Evolutionary conservation across 2,113 vertebrate genomes (phyloP).

Genomic region (Callipepla squamata): DNA sequence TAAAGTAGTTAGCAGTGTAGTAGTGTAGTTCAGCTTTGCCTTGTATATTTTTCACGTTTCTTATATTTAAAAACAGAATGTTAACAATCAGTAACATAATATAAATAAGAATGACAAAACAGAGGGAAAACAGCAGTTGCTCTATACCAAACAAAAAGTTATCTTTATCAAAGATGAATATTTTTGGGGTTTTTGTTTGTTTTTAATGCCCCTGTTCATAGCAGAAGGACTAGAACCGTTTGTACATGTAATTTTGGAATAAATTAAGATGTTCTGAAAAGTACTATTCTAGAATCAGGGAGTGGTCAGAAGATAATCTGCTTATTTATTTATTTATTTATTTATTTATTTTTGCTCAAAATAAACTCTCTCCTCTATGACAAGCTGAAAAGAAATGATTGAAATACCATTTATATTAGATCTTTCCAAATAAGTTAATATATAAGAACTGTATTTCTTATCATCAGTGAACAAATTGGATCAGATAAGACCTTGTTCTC

Average conservation of each 20-base stretch:
- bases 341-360: background rate
- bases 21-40: background rate
- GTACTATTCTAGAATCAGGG: background rate
- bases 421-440: background rate
- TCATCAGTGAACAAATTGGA: background rate
- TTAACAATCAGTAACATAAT: background rate
- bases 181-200: background rate
- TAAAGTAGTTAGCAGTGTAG: background rate
- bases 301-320: background rate
- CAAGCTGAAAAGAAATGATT: background rate
- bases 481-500: background rate
- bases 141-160: background rate
- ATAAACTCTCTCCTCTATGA: background rate
- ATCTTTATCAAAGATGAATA: background rate
- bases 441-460: background rate
- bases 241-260: background rate
- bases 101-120: background rate
- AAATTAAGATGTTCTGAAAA: background rate
- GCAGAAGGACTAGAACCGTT: background rate
- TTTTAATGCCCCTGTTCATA: background rate
- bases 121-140: background rate
- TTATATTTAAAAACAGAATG: background rate
- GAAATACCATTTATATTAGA: background rate
- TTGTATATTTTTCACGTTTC: background rate
- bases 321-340: background rate